phyloP scores from a whole-genome alignment of 2,113 vertebrate genomes.

The Daboia siamensis region DNA sequence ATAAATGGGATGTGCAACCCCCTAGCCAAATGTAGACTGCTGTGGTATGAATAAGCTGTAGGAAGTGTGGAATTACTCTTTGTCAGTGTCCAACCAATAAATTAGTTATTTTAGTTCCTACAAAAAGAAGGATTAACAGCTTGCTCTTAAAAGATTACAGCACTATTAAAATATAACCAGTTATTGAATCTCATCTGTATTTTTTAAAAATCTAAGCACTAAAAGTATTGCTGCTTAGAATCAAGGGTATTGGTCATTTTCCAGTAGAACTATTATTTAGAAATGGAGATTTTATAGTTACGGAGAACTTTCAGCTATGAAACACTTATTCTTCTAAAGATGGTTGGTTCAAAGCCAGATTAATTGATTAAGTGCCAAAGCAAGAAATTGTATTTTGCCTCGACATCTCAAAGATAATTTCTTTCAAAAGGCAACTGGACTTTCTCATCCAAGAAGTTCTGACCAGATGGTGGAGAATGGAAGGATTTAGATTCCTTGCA shows the following conservation, averaged over 20 bases:
- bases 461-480: not conserved
- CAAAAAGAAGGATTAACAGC: not conserved
- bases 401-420: not conserved
- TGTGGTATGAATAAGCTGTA: constrained; percentile 52
- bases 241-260: not conserved
- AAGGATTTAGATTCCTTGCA: not conserved
- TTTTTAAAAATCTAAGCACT: not conserved
- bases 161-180: constrained; percentile 24
- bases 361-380: not conserved
- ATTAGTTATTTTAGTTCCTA: not conserved
- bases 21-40: not conserved
- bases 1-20: constrained; percentile 38
- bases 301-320: not conserved
- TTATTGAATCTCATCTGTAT: not conserved
- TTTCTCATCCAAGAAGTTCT: not conserved
- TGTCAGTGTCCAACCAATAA: constrained; percentile 34
- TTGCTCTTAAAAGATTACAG: constrained; percentile 14
- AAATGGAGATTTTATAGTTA: not conserved
- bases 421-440: not conserved
- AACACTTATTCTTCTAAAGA: not conserved
- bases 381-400: not conserved
- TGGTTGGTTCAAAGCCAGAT: not conserved
- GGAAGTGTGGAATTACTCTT: constrained; percentile 53
- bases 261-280: not conserved
- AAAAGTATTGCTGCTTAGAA: not conserved